Evolutionary conservation across 2,797 vertebrate species (phyloP), one percentile per base, ranked within the genome.

Genomic region (Rhinoraja longicauda): DNA sequence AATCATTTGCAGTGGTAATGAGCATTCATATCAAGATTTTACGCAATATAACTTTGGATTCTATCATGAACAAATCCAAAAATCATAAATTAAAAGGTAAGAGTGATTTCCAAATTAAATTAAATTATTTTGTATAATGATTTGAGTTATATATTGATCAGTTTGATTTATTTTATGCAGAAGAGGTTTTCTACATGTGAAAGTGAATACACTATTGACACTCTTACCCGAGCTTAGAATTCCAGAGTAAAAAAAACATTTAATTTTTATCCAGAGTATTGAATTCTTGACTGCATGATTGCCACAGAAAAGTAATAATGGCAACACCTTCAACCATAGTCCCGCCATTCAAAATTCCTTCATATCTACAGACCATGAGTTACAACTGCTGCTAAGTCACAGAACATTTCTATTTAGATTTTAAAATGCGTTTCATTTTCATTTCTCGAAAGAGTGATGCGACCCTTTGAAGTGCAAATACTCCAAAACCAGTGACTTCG

Each of bases 91-190:
- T 88, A 67, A 88, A 45, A 88, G 6, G 36, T 88, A 67, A 84
- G 26, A 84, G 64, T 88, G 32, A 67, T 88, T 62, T 88, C 62
- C 84, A 88, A 64, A 15, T 19, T 62, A 88, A 88, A 36, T 88
- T 62, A 17, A 15, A 12, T 62, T 59, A 4, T 29, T 88, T 88
- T 88, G 59, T 67, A 32, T 64, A 17, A 88, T 88, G n/a, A 32
- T 88, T 67, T n/a, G 9, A 88, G 13, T 64, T 88, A n/a, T 88
- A 64, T 88, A 19, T 64, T 17, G 36, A 32, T n/a, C 84, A 36
- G 9, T 19, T 67, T 36, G 62, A 67, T 32, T 64, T 67, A 88
- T 36, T 88, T 88, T 36, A 88, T 36, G n/a, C 36, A 36, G 84
- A 6, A 32, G 32, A 67, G 64, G n/a, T 88, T 17, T 88, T 67